Evolutionary conservation across 2,797 vertebrate species (phyloP).

Genomic region (Lacerta bilineata): DNA sequence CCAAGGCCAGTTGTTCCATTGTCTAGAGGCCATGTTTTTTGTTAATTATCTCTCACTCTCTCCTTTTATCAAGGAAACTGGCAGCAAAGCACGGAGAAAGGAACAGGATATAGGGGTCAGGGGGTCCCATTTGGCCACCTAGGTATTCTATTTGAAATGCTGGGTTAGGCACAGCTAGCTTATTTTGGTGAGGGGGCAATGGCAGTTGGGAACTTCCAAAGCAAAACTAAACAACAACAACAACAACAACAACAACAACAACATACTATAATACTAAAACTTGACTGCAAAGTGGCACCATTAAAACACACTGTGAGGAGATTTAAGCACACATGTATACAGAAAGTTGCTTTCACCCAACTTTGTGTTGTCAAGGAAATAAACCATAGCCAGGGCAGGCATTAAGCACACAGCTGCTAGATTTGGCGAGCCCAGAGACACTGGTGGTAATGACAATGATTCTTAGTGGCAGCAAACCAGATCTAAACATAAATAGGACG

Average conservation of each 20-base stretch:
- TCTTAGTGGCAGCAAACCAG: constrained; percentile 82
- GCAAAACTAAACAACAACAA: not conserved
- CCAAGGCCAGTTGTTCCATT: constrained; percentile 89
- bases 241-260: constrained; percentile 17
- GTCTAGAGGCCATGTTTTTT: constrained; percentile 89
- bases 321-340: constrained; percentile 1
- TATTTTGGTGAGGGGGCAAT: not conserved
- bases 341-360: constrained; percentile 79
- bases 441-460: constrained; percentile 82
- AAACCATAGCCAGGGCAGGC: constrained; percentile 80
- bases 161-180: constrained; percentile 31
- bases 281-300: not conserved
- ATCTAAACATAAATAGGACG: constrained; percentile 83
- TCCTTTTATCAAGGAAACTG: constrained; percentile 81
- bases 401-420: constrained; percentile 84
- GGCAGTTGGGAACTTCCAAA: constrained; percentile 34
- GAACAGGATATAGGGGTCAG: constrained; percentile 95
- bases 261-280: constrained; percentile 28
- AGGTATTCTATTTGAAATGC: constrained; percentile 84
- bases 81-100: constrained; percentile 87
- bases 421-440: constrained; percentile 79
- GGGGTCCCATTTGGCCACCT: constrained; percentile 94
- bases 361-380: constrained; percentile 86
- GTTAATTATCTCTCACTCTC: constrained; percentile 97
- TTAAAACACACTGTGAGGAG: constrained; percentile 55